These are phyloP conservation scores for Ctenomys sociabilis DNA, from an alignment of 2,113 vertebrate species.

Conservation along the genomic window DNA sequence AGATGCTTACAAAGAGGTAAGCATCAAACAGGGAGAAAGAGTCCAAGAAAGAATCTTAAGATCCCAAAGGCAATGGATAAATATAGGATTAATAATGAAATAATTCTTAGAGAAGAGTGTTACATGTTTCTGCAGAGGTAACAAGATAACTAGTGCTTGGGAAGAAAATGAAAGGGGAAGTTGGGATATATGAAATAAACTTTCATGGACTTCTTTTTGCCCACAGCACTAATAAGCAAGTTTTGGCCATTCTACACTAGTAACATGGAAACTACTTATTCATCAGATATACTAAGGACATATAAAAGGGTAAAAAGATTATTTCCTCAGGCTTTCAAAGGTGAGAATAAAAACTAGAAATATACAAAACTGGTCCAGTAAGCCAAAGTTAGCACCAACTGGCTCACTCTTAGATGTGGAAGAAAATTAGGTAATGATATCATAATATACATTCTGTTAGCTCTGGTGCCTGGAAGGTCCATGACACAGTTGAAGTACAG, in stretches of 20 bases:
- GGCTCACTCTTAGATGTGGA: background rate
- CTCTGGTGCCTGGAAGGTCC: background rate
- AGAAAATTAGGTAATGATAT: background rate
- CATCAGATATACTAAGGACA: background rate
- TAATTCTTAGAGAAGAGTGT: background rate
- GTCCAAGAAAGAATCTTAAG: background rate
- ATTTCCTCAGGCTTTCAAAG: background rate
- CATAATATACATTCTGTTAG: background rate
- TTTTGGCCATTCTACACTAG: background rate
- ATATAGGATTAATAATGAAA: background rate
- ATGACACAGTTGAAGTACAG: background rate
- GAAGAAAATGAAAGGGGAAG: slow-evolving; percentile 36
- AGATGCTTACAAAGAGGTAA: background rate
- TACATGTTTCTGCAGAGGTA: background rate
- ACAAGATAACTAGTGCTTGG: background rate
- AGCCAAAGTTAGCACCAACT: background rate
- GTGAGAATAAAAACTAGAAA: background rate
- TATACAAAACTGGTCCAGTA: background rate
- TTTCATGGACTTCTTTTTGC: slow-evolving; percentile 28
- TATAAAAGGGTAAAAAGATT: background rate
- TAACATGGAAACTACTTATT: slow-evolving; percentile 35
- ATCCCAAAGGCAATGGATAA: background rate
- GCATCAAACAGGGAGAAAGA: background rate
- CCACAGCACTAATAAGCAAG: background rate
- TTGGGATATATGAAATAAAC: background rate